These are phyloP conservation scores for Ascaphus truei DNA, from an alignment of 2,113 vertebrate genomes.

Conservation along the genomic window DNA sequence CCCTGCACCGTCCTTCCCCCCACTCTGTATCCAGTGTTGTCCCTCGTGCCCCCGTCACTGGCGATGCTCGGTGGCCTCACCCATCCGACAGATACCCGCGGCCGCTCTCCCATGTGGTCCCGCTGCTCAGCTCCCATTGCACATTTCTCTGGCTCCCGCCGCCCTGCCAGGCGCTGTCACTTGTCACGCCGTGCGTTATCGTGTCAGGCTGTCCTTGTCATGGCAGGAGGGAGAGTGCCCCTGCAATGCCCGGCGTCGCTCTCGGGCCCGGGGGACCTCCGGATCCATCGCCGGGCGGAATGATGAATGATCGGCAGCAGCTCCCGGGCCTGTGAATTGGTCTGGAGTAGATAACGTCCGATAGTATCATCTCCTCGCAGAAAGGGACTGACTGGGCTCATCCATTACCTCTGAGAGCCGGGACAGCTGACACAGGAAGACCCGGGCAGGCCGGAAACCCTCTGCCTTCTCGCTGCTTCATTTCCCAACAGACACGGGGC, in stretches of 20 bases:
- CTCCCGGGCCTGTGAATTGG: constrained; percentile 37
- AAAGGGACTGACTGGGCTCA: constrained; percentile 34
- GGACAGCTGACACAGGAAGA: constrained; percentile 35
- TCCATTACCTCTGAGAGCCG: constrained; percentile 35
- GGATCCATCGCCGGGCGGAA: constrained; percentile 28
- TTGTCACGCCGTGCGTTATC: constrained; percentile 36
- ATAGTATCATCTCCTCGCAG: constrained; percentile 35
- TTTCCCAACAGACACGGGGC: background rate
- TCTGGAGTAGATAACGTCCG: constrained; percentile 37
- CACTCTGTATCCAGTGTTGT: no score
- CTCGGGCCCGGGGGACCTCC: constrained; percentile 23
- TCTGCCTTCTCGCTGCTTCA: constrained; percentile 6
- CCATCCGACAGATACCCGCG: background rate
- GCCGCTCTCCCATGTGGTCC: background rate
- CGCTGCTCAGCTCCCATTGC: constrained; percentile 9
- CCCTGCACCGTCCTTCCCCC: no score
- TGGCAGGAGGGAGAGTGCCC: constrained; percentile 25
- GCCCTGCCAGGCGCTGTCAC: constrained; percentile 31
- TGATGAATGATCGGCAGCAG: constrained; percentile 33
- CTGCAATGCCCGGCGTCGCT: constrained; percentile 32
- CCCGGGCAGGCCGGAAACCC: constrained; percentile 30
- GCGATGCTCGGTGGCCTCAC: no score
- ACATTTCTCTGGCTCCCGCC: constrained; percentile 24
- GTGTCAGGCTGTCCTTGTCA: constrained; percentile 34
- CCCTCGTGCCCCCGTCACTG: no score